Percentiles rank a stretch among this genome's conserved stretches.
These are phyloP conservation scores for Aplodontia rufa DNA, from an alignment of 2,113 vertebrate species.

Conservation along the genomic window DNA sequence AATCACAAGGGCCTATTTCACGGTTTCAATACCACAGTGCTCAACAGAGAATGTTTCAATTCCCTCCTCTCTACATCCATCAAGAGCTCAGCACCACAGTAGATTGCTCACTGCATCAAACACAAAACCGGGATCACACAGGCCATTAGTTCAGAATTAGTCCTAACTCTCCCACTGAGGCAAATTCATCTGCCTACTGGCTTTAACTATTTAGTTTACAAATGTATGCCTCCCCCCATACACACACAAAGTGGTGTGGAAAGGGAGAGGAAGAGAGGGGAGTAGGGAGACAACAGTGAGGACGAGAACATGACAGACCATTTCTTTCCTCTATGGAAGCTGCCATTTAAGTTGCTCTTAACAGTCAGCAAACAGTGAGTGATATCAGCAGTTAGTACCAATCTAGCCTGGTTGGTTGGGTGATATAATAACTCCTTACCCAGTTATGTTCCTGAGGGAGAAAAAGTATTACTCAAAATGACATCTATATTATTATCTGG, in stretches of 20 bases:
- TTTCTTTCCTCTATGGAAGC: neutral
- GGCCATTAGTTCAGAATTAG: neutral
- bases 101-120: neutral
- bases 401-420: neutral
- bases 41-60: neutral
- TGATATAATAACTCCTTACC: constrained; percentile 29
- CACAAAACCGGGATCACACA: neutral
- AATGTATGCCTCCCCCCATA: neutral
- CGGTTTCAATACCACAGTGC: neutral
- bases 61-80: neutral
- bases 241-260: neutral
- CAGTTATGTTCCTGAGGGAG: neutral
- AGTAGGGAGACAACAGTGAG: neutral
- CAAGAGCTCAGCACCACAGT: neutral
- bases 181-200: neutral
- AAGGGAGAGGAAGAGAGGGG: neutral
- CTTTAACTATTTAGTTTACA: neutral
- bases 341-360: constrained; percentile 33
- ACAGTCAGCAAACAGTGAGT: neutral
- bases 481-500: neutral
- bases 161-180: neutral
- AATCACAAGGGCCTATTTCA: neutral
- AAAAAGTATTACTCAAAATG: neutral
- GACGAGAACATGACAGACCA: neutral
- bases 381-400: neutral